Evolutionary conservation across 2,113 vertebrate genomes (phyloP).

Genomic region (Sturnus vulgaris): DNA sequence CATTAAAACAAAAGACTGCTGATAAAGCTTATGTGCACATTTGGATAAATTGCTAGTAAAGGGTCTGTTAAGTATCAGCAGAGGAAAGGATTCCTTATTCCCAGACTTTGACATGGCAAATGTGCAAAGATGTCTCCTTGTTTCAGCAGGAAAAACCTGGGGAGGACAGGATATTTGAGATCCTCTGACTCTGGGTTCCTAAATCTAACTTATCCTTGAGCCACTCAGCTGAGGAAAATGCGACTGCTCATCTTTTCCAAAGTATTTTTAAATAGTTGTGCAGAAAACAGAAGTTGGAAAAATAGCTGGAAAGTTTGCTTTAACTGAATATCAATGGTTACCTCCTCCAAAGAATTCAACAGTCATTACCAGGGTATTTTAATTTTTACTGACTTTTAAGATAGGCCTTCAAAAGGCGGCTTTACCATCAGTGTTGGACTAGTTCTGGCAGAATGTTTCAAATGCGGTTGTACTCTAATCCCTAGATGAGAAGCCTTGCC

Average conservation of each 20-base stretch:
- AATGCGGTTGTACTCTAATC: not conserved
- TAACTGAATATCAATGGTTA: not conserved
- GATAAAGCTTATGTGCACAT: rapidly evolving
- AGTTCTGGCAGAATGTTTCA: not conserved
- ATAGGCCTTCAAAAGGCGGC: not conserved
- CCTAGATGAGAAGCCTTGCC: not conserved
- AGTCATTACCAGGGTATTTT: not conserved
- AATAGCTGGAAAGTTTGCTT: not conserved
- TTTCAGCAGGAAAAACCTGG: not conserved
- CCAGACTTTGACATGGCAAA: not conserved
- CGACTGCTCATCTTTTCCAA: not conserved
- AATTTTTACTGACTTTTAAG: not conserved
- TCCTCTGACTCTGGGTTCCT: not conserved
- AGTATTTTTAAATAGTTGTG: not conserved
- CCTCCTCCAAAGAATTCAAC: not conserved
- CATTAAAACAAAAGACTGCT: not conserved
- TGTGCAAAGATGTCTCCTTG: not conserved
- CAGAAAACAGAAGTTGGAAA: not conserved
- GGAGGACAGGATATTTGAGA: not conserved
- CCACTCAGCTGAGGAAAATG: not conserved
- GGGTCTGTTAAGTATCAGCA: not conserved
- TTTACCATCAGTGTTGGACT: not conserved
- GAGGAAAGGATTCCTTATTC: not conserved
- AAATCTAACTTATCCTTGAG: not conserved
- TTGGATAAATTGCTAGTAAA: not conserved